Percentiles rank a stretch among this genome's conserved stretches.
Conservation (phyloP, 2,888 invertebrate species). For the Habrosyne pyritoides region DNA sequence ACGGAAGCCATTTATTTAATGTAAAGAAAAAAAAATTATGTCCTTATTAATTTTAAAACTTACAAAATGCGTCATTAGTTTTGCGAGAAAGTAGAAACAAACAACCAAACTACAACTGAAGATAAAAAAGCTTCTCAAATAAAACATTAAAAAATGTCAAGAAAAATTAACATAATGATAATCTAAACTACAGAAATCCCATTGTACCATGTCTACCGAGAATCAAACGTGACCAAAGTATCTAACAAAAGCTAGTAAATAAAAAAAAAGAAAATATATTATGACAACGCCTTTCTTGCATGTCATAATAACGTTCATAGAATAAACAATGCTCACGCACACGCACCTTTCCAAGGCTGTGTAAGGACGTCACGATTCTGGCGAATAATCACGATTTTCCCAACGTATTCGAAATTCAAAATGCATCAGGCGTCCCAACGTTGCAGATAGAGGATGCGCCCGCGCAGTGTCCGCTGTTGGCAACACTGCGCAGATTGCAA, state of each 20-base stretch:
- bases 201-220: background rate
- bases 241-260: slow-evolving; percentile 1
- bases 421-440: slow-evolving; percentile 50
- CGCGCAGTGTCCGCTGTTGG: slow-evolving; percentile 43
- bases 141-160: background rate
- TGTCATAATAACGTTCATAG: slow-evolving; percentile 4
- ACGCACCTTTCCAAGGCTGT: slow-evolving; percentile 55
- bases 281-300: slow-evolving; percentile 1
- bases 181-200: background rate
- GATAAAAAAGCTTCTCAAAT: no score
- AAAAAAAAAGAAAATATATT: slow-evolving; percentile 1
- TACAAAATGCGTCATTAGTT: background rate
- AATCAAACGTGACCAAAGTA: background rate
- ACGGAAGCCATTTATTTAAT: background rate
- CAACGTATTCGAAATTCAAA: slow-evolving; percentile 22
- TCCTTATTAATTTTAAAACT: background rate
- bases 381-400: slow-evolving; percentile 48
- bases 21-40: background rate
- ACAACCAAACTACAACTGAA: no score
- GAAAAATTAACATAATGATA: slow-evolving; percentile 2
- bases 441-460: slow-evolving; percentile 45
- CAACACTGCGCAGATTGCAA: slow-evolving; percentile 39
- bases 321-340: slow-evolving; percentile 5
- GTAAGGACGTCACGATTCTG: slow-evolving; percentile 55
- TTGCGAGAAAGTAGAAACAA: background rate